phyloP scores from a whole-genome alignment of 2,797 vertebrate species.

The Tolypeutes matacus region DNA sequence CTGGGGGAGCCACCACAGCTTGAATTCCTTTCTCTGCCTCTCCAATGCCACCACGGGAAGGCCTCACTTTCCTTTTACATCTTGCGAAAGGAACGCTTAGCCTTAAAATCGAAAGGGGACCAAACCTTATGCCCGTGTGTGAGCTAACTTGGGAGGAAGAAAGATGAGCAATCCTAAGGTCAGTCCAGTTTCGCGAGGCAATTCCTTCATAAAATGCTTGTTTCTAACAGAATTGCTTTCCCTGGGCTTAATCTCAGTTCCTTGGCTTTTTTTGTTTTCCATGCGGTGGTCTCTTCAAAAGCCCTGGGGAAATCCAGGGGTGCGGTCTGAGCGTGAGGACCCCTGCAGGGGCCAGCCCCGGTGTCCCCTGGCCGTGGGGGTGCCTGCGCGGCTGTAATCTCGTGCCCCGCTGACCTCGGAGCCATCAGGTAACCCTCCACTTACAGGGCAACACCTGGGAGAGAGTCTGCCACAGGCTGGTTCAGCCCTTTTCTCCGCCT shows the following conservation, averaged over 20 bases:
- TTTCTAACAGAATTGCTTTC: not conserved
- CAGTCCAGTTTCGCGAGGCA: not conserved
- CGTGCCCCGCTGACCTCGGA: constrained; percentile 83
- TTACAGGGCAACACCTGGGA: constrained; percentile 91
- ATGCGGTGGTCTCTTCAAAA: not conserved
- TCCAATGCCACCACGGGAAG: not conserved
- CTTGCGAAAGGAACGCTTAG: constrained; percentile 39
- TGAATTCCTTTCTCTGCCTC: constrained; percentile 61
- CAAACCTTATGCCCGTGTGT: not conserved
- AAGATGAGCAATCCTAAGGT: not conserved
- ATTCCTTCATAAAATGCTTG: not conserved
- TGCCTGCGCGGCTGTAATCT: constrained; percentile 89
- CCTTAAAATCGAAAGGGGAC: constrained; percentile 51
- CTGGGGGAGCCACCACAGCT: constrained; percentile 9
- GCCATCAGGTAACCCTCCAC: constrained; percentile 84
- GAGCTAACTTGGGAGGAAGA: not conserved
- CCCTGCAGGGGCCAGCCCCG: constrained; percentile 82
- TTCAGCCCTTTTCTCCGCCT: constrained; percentile 88
- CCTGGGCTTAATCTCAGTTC: rapidly evolving
- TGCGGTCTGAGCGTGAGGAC: not conserved
- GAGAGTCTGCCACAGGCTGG: constrained; percentile 84
- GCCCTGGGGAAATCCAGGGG: constrained; percentile 53
- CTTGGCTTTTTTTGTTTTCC: constrained; percentile 45
- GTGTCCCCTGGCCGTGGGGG: constrained; percentile 80
- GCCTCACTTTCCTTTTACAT: constrained; percentile 37